Percentiles rank a stretch among this genome's conserved stretches.
Evolutionary conservation across 1,140 invertebrate species (phyloP).

Genomic region (Theocolax elegans): DNA sequence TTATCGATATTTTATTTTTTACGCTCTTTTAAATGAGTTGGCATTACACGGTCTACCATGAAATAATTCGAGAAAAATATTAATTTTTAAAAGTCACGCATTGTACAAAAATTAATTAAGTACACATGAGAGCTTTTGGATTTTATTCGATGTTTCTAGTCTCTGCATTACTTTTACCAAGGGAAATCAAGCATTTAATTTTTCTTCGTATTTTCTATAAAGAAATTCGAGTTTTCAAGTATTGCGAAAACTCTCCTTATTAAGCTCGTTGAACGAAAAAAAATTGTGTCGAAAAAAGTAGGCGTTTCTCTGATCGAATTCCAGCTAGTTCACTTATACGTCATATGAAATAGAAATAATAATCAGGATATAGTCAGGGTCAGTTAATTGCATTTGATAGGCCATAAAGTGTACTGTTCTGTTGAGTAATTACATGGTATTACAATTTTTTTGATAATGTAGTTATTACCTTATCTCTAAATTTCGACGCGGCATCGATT

Average conservation of each 20-base stretch:
- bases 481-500: too few species aligned
- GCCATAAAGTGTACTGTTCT: background rate
- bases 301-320: background rate
- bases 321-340: too few species aligned
- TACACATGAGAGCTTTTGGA: too few species aligned
- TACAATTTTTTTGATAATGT: background rate
- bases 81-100: too few species aligned
- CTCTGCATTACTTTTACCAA: background rate
- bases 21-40: too few species aligned
- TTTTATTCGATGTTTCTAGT: too few species aligned
- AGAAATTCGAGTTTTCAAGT: constrained; percentile 19
- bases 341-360: constrained; percentile 1
- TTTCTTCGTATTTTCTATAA: background rate
- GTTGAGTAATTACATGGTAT: background rate
- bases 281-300: constrained; percentile 8
- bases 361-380: constrained; percentile 20
- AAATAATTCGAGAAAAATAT: too few species aligned
- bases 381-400: constrained; percentile 2
- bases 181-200: constrained; percentile 22
- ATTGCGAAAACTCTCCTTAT: constrained; percentile 14
- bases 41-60: too few species aligned
- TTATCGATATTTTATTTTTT: too few species aligned
- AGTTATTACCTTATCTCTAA: too few species aligned
- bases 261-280: background rate
- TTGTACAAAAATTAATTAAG: too few species aligned